phyloP scores from a whole-genome alignment of 2,797 vertebrate species.

The Anas bernieri region DNA sequence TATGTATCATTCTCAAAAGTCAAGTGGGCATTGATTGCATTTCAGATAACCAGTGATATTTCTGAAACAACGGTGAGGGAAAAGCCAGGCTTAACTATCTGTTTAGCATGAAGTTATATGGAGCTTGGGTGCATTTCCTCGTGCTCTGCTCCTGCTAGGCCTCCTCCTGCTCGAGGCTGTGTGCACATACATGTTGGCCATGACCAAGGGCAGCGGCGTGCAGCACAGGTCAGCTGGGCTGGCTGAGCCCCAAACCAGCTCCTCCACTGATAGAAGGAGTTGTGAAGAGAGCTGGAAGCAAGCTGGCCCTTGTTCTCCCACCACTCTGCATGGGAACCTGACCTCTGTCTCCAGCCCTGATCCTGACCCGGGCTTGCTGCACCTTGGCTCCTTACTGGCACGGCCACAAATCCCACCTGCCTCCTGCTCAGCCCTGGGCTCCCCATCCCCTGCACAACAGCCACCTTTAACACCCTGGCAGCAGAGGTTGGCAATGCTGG shows the following conservation, averaged over 20 bases:
- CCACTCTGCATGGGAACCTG: not conserved
- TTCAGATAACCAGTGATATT: slow-evolving; percentile 44
- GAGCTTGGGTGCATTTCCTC: not conserved
- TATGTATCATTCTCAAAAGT: slow-evolving; percentile 68
- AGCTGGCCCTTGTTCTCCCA: not conserved
- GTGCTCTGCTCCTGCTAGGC: not conserved
- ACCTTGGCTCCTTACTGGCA: rapidly evolving
- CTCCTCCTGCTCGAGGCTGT: rapidly evolving
- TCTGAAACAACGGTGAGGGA: not conserved
- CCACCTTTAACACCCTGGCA: not conserved
- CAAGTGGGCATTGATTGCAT: slow-evolving; percentile 67
- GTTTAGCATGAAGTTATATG: not conserved
- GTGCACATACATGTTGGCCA: rapidly evolving
- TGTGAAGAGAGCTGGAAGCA: not conserved
- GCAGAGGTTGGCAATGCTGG: not conserved
- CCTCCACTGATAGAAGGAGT: not conserved
- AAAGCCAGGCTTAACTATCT: not conserved
- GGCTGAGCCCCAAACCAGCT: not conserved
- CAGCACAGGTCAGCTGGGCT: not conserved
- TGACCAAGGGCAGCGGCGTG: rapidly evolving
- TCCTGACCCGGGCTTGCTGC: not conserved
- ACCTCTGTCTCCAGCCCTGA: not conserved
- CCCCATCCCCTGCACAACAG: rapidly evolving
- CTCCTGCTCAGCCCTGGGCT: rapidly evolving
- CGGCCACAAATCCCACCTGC: not conserved